phyloP scores from a whole-genome alignment of 2,113 vertebrate species.

The Prunella fulvescens region DNA sequence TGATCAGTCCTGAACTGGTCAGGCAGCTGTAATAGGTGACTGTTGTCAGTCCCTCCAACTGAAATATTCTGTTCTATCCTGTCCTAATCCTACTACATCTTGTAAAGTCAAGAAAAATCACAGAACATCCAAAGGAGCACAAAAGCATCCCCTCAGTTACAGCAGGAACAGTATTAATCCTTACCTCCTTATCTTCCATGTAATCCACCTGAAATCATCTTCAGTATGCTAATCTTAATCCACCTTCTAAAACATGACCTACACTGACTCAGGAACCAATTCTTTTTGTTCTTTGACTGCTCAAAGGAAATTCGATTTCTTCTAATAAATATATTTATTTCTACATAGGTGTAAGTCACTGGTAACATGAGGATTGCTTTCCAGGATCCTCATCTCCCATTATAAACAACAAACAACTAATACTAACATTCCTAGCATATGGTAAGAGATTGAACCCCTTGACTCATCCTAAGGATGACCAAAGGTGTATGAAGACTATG shows the following conservation, averaged over 20 bases:
- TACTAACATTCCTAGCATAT: not conserved
- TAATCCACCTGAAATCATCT: not conserved
- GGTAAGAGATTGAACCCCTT: not conserved
- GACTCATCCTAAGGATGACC: not conserved
- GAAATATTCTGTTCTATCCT: not conserved
- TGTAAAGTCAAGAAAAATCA: not conserved
- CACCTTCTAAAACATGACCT: not conserved
- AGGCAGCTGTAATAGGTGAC: not conserved
- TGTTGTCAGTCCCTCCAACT: not conserved
- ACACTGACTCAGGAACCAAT: not conserved
- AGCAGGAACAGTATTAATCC: not conserved
- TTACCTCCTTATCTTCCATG: not conserved
- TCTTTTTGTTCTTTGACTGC: not conserved
- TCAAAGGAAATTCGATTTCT: not conserved
- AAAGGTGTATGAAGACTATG: not conserved
- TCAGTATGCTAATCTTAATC: not conserved
- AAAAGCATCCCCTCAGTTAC: not conserved
- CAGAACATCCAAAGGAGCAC: not conserved
- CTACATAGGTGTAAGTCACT: not conserved
- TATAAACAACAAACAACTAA: not conserved
- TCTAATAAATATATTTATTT: not conserved
- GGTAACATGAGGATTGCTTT: not conserved
- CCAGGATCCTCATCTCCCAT: not conserved
- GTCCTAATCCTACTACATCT: not conserved
- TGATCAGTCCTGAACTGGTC: not conserved